Evolutionary conservation across 37 sponge, comb jelly and placozoan genomes (phyloP), one percentile per base, ranked within the genome.

Genomic region (Lycopodina hypogea): DNA sequence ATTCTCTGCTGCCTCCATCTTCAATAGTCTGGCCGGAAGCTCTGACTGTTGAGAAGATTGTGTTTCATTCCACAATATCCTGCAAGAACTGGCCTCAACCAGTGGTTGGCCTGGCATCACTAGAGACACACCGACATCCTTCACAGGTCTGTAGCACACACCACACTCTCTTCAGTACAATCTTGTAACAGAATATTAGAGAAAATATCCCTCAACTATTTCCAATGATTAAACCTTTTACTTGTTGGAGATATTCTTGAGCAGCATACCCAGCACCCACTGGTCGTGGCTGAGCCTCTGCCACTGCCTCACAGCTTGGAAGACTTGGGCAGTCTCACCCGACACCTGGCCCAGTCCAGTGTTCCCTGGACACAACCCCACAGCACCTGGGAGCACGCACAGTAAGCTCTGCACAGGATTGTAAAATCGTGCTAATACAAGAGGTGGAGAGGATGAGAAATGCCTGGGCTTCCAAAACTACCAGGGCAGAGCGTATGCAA

Each of bases 241-340:
- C 85, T 41, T 63, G 15, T 71, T 39, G 19, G 85, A 72, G 14
- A 30, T 52, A 70, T 84, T 84, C 62, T 70, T 58, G 0, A 68
- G 45, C 4, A 80, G 56, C 2, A 80, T 58, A 0, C 81, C 87
- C 35, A 86, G 60, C 3, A 80, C 24, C 81, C 81, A 80, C 26
- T 60, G 64, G 29, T 45, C 68, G 24, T 80, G 51, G 14, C 68
- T 21, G 2, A 86, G 3, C 35, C 87, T 74, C 81, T 86, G 81
- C 87, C 87, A 86, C 35, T 26, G 28, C 14, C 38, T 36, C 42
- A 41, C 2, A 23, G 80, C 72, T 21, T n/a, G 52, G 7, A 76
- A 23, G n/a, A n/a, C 30, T 26, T 50, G 52, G 1, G 58, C 4
- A 9, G 48, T 33, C 45, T 2, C 11, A 3, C 4, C 7, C 23